These are phyloP conservation scores for Trachymyrmex cornetzi DNA, from an alignment of 1,140 invertebrate genomes.

Conservation along the genomic window DNA sequence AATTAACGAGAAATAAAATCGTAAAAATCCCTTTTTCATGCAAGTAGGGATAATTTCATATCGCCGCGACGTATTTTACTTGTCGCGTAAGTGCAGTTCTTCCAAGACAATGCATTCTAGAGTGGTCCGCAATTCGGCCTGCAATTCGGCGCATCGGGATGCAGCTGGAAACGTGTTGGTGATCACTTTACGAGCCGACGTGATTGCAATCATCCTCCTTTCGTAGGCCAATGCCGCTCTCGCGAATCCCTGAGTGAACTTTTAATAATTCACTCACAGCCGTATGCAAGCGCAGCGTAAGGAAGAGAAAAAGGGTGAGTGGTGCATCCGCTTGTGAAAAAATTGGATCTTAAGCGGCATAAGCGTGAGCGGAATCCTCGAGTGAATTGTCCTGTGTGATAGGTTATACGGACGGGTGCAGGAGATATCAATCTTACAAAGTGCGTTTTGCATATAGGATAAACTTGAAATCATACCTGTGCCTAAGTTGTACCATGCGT, in stretches of 20 bases:
- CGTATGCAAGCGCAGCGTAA: slow-evolving; percentile 50
- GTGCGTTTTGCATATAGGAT: background rate
- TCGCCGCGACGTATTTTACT: slow-evolving; percentile 9
- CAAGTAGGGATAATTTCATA: background rate
- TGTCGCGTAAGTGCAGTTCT: slow-evolving; percentile 21
- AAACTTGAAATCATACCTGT: too few species aligned
- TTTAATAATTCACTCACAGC: slow-evolving; percentile 63
- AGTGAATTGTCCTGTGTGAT: slow-evolving; percentile 28
- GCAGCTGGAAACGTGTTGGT: slow-evolving; percentile 62
- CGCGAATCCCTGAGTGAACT: slow-evolving; percentile 62
- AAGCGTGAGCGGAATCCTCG: slow-evolving; percentile 51
- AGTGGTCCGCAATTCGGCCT: slow-evolving; percentile 46
- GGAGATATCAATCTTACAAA: background rate
- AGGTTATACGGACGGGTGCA: background rate
- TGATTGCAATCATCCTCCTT: slow-evolving; percentile 72
- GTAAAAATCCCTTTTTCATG: background rate
- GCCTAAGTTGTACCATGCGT: too few species aligned
- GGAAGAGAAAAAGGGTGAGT: background rate
- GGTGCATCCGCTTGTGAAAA: slow-evolving; percentile 40
- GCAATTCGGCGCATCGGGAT: slow-evolving; percentile 66
- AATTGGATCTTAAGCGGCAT: slow-evolving; percentile 51
- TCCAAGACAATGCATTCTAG: slow-evolving; percentile 59
- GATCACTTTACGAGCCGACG: slow-evolving; percentile 68
- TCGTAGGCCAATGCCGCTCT: slow-evolving; percentile 40
- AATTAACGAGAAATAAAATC: slow-evolving; percentile 4